phyloP scores from a whole-genome alignment of 92 coral and sea anemone genomes.

The Zoanthus gigantus region DNA sequence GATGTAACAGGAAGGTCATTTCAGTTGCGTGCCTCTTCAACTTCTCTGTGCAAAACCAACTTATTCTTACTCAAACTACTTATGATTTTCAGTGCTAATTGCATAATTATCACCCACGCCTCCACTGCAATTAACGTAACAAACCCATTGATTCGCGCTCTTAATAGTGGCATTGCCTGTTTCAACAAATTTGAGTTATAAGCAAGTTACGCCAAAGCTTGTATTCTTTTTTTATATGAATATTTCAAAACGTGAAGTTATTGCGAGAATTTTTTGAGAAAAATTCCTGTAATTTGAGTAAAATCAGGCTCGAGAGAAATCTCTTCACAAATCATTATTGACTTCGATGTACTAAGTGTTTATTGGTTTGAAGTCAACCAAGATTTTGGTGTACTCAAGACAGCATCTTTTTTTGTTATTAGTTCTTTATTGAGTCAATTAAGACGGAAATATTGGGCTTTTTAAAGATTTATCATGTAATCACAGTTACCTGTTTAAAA shows the following conservation, averaged over 20 bases:
- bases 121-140: conserved; percentile 29
- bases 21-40: neutral
- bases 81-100: conserved; percentile 31
- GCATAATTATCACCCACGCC: conserved; percentile 55
- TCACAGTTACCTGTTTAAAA: neutral
- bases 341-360: neutral
- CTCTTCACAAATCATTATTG: neutral
- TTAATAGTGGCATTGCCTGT: conserved; percentile 14
- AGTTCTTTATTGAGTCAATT: conserved; percentile 26
- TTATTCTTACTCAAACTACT: neutral
- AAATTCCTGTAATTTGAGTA: neutral
- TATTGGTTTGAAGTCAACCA: conserved; percentile 19
- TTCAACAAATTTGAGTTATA: neutral
- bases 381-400: neutral
- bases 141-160: conserved; percentile 27
- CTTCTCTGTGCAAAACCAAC: neutral
- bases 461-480: neutral
- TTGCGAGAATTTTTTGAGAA: neutral
- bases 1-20: neutral
- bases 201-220: neutral
- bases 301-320: neutral
- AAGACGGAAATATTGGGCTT: neutral
- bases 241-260: neutral
- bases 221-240: neutral
- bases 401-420: neutral